Evolutionary conservation across 2,888 invertebrate genomes (phyloP), one percentile per base, ranked within the genome.

Genomic region (Chrysomela aeneicollis): DNA sequence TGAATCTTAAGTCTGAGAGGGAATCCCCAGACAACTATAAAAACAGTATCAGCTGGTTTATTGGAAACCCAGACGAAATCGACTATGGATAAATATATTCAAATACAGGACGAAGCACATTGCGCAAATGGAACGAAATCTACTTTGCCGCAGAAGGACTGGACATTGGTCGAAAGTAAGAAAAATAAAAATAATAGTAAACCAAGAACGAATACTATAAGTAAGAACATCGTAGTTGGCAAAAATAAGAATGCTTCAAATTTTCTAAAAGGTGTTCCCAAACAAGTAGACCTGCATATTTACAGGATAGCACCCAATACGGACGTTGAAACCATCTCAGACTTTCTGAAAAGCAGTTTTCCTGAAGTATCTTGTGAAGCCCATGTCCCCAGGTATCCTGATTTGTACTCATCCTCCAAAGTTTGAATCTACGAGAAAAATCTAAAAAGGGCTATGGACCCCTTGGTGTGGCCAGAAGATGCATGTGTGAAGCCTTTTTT

Each of bases 41-140:
- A 54, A 37, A 37, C 32, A n/a, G 5, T 59, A 30, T 59, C 30
- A 49, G 22, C 58, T 49, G 49, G n/a, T 46, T 58, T 47, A 19
- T 32, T 54, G 37, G 12, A 54, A 19, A n/a, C 49, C 10, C 47
- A 59, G 26, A 35, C 49, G 46, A 49, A 49, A 47, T 12, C 46
- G 49, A 59, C 47, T 15, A 59, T 49, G 22, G 47, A 59, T 59
- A 59, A 59, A 49, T 59, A 59, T 58, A 58, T 49, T 47, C 59
- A 49, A 26, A 47, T 59, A 59, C 59, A 49, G 59, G 49, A 49
- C 26, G 59, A 47, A 59, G 15, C 59, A 49, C 21, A 30, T 42
- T 58, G 47, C 21, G 42, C 49, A 30, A 37, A 37, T 15, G 37
- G 9, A 35, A 37, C 54, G 12, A 32, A 54, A 54, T 54, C 54